phyloP scores from a whole-genome alignment of 2,113 vertebrate genomes.

The Ondatra zibethicus region DNA sequence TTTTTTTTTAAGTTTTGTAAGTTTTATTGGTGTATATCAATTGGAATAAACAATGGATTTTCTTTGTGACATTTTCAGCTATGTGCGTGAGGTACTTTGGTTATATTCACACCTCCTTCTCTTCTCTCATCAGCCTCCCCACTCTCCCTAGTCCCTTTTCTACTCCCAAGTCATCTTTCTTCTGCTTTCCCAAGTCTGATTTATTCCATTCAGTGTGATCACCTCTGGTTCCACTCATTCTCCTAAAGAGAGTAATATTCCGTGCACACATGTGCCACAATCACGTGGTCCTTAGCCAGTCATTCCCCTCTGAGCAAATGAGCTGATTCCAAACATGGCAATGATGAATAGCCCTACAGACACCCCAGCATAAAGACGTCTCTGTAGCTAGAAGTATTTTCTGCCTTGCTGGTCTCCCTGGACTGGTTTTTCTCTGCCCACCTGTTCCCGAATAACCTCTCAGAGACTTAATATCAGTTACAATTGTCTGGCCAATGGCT shows the following conservation, averaged over 20 bases:
- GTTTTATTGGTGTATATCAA: background rate
- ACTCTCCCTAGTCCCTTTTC: too few relatives aligned
- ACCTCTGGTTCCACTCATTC: background rate
- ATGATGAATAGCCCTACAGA: background rate
- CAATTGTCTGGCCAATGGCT: too few relatives aligned
- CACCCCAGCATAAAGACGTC: background rate
- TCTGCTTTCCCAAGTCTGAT: background rate
- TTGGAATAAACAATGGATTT: background rate
- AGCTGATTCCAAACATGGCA: background rate
- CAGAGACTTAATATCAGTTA: too few relatives aligned
- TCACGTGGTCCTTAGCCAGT: background rate
- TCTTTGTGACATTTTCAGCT: background rate
- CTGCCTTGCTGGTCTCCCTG: too few relatives aligned
- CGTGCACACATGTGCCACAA: background rate
- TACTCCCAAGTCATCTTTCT: too few relatives aligned
- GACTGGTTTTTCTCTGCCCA: too few relatives aligned
- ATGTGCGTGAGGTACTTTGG: too few relatives aligned
- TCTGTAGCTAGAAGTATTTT: background rate
- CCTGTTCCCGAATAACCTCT: too few relatives aligned
- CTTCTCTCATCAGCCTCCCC: background rate
- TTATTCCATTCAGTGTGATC: background rate
- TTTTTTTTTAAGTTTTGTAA: background rate
- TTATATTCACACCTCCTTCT: background rate
- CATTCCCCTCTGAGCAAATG: background rate
- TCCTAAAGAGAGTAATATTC: background rate